Conservation (phyloP, 2,797 vertebrate species). For the Buceros bicornis region DNA sequence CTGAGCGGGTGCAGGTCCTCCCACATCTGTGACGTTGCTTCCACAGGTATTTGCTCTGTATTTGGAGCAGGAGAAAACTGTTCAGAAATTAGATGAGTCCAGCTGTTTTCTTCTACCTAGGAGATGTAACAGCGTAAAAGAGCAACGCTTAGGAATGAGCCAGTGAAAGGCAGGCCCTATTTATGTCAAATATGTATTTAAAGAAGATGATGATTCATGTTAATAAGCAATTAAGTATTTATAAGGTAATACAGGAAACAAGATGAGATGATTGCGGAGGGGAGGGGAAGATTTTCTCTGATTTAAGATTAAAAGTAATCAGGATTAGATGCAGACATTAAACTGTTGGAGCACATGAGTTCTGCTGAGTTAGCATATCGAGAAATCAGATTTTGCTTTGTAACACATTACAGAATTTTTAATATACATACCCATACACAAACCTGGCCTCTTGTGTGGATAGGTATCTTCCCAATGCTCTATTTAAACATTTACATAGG, state of each 20-base stretch:
- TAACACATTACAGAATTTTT: background rate
- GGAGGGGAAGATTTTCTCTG: constrained; percentile 29
- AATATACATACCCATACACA: background rate
- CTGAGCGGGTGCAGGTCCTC: background rate
- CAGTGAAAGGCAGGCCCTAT: background rate
- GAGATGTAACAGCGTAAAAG: background rate
- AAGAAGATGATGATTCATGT: constrained; percentile 4
- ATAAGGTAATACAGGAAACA: constrained; percentile 38
- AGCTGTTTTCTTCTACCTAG: background rate
- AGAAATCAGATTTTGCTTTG: background rate
- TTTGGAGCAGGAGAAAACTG: background rate
- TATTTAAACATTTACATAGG: background rate
- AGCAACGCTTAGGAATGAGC: background rate
- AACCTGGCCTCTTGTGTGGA: background rate
- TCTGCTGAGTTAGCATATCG: background rate
- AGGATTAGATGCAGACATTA: constrained; percentile 38
- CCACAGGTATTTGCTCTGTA: background rate
- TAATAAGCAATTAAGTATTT: constrained; percentile 51
- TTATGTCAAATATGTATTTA: background rate
- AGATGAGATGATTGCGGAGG: constrained; percentile 37
- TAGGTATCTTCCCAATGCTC: background rate
- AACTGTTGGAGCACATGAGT: background rate
- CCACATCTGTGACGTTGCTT: background rate
- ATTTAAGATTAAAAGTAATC: constrained; percentile 62
- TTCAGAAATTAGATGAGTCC: background rate